Evolutionary conservation across 2,888 invertebrate genomes (phyloP), one percentile per base, ranked within the genome.

Genomic region (Amphipoea lucens): DNA sequence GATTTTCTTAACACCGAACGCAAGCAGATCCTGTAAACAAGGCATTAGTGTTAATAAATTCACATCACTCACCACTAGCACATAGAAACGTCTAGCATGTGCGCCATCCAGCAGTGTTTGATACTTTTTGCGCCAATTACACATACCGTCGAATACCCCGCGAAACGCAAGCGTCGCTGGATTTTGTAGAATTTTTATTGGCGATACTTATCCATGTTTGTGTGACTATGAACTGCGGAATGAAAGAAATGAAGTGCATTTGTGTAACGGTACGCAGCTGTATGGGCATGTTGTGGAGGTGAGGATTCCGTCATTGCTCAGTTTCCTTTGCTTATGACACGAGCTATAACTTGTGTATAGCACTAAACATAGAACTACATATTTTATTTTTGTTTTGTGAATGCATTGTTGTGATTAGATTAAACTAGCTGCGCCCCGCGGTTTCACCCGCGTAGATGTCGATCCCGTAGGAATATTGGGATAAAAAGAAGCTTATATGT

Each of bases 41-140:
- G 51, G n/a, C 17, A 66, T 23, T 23, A 71, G 9, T 29, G 0
- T 51, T 54, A 80, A 83, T 73, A 75, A 83, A 87, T 80, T 77
- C 80, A 69, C 76, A 73, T 87, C 68, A 72, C 36, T 71, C 74
- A 67, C 60, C 40, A 57, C 62, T 40, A 74, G 29, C 71, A n/a
- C 68, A 78, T 74, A 86, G 36, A 72, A 72, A 69, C 60, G 45
- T 54, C 29, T 48, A 75, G 63, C 74, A 89, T 78, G 75, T 62
- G 36, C 75, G 74, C 74, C 79, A 80, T 81, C 75, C 74, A 77
- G 63, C 70, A 84, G 71, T 48, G 74, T 77, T 75, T 86, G 42
- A 71, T 74, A 81, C 87, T 95, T 95, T 94, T 95, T 95, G 90
- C 89, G 76, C 80, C 88, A 95, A 94, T 95, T 93, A 94, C 91